Conservation (phyloP, 2,113 vertebrate genomes). For the Furnarius figulus region DNA sequence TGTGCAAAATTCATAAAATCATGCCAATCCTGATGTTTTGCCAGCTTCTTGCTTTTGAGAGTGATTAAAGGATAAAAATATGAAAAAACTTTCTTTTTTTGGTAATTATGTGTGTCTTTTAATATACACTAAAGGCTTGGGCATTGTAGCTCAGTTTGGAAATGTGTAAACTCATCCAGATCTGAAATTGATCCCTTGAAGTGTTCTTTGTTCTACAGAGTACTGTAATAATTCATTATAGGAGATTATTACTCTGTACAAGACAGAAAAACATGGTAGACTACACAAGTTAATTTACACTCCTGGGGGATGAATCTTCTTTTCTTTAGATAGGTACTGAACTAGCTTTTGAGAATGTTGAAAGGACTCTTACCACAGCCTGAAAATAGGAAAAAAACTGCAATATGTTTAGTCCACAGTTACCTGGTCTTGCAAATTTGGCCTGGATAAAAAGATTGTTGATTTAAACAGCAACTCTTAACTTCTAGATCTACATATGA, state of each 20-base stretch:
- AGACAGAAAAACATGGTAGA: background rate
- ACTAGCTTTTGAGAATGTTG: background rate
- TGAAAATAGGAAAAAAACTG: background rate
- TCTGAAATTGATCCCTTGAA: background rate
- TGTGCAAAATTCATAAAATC: conserved; percentile 5
- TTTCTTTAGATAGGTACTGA: background rate
- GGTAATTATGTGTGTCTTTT: background rate
- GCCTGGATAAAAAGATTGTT: background rate
- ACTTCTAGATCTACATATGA: background rate
- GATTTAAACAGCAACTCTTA: background rate
- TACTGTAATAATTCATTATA: background rate
- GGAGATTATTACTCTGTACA: background rate
- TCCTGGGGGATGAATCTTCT: background rate
- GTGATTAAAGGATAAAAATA: background rate
- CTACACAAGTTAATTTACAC: background rate
- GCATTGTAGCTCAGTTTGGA: background rate
- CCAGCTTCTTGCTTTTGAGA: background rate
- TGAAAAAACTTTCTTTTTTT: background rate
- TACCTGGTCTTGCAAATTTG: background rate
- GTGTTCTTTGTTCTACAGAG: background rate
- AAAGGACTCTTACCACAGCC: background rate
- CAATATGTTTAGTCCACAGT: background rate
- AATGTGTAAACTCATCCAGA: background rate
- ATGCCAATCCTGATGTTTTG: background rate
- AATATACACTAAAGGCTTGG: background rate